Percentiles rank a stretch among this genome's conserved stretches.
Conservation (phyloP, 2,888 invertebrate species). For the Drosophila lutescens region DNA sequence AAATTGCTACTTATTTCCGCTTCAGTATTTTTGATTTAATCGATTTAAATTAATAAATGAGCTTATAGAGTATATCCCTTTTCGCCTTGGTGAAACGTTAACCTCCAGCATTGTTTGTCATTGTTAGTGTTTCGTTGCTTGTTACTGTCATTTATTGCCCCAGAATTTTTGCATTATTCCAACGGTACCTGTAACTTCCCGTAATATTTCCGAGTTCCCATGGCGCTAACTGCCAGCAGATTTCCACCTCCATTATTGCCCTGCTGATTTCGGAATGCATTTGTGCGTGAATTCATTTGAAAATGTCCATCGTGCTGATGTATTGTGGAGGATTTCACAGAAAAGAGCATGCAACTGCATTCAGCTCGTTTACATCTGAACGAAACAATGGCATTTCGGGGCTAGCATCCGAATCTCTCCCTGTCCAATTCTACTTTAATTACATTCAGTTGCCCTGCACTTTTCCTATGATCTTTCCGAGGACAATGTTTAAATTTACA, state of each 20-base stretch:
- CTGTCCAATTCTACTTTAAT: constrained; percentile 50
- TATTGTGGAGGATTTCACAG: constrained; percentile 1
- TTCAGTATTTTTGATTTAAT: too few species aligned
- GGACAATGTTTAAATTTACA: constrained; percentile 49
- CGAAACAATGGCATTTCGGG: constrained; percentile 4
- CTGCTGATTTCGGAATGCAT: constrained; percentile 63
- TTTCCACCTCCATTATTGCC: constrained; percentile 13
- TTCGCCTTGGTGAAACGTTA: background rate
- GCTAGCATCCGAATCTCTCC: background rate
- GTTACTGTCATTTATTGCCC: constrained; percentile 68
- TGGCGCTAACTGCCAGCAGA: constrained; percentile 25
- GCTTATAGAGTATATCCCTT: background rate
- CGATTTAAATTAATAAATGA: too few species aligned
- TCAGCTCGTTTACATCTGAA: background rate
- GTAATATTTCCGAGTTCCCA: constrained; percentile 2
- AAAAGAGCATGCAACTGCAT: constrained; percentile 4
- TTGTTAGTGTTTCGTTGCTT: constrained; percentile 54
- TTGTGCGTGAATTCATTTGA: constrained; percentile 53
- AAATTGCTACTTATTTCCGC: too few species aligned
- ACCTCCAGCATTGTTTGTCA: constrained; percentile 3
- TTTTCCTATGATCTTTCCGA: constrained; percentile 33
- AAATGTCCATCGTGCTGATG: constrained; percentile 21
- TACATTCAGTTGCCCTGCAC: constrained; percentile 48
- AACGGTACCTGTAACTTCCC: constrained; percentile 27
- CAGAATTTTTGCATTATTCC: constrained; percentile 60